Conservation (phyloP, 2,888 invertebrate species). For the Lithosia quadra region DNA sequence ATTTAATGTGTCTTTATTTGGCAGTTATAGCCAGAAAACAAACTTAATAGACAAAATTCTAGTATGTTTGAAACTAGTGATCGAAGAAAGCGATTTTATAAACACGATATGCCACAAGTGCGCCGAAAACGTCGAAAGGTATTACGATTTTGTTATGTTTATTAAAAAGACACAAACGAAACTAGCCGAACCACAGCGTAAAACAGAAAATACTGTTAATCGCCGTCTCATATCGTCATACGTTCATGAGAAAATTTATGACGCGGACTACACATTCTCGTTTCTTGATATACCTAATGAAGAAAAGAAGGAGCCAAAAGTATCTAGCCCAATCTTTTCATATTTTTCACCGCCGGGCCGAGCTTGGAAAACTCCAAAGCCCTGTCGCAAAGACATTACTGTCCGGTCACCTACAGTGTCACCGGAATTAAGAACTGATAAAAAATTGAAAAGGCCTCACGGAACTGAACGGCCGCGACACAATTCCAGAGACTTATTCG, state of each 20-base stretch:
- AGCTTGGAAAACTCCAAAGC: conserved; percentile 69
- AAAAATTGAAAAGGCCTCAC: conserved; percentile 48
- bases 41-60: conserved; percentile 75
- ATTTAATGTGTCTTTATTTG: conserved; percentile 75
- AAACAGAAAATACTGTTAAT: conserved; percentile 55
- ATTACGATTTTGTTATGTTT: conserved; percentile 69
- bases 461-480: conserved; percentile 59
- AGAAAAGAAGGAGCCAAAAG: conserved; percentile 66
- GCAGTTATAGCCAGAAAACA: conserved; percentile 68
- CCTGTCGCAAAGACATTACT: conserved; percentile 42
- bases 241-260: conserved; percentile 71
- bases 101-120: conserved; percentile 77
- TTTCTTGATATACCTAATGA: conserved; percentile 68
- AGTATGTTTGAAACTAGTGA: conserved; percentile 71
- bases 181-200: conserved; percentile 52
- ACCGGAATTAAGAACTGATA: conserved; percentile 45
- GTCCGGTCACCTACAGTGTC: too few relatives aligned
- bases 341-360: conserved; percentile 71
- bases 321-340: conserved; percentile 77
- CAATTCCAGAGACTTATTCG: conserved; percentile 77
- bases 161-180: conserved; percentile 73
- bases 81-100: conserved; percentile 71
- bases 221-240: conserved; percentile 69
- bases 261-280: conserved; percentile 76
- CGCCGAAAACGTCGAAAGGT: conserved; percentile 73